phyloP scores from a whole-genome alignment of 2,888 invertebrate species.

The Eilema griseolum region DNA sequence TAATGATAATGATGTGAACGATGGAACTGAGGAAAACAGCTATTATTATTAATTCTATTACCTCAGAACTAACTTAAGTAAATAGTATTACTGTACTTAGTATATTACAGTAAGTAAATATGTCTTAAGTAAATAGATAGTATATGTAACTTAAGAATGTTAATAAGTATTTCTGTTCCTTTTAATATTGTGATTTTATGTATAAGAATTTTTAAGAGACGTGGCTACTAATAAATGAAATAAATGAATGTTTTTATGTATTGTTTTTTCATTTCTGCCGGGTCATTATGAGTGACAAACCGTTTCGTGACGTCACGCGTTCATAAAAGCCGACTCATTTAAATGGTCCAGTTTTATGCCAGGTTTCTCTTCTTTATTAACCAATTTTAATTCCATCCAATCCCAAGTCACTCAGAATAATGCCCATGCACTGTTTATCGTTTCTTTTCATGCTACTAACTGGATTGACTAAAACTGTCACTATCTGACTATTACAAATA shows the following conservation, averaged over 20 bases:
- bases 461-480: too few relatives aligned
- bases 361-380: too few relatives aligned
- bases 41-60: not conserved
- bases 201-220: slow-evolving; percentile 7
- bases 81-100: not conserved
- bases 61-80: not conserved
- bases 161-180: slow-evolving; percentile 16
- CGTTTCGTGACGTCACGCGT: too few relatives aligned
- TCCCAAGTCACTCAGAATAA: too few relatives aligned
- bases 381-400: too few relatives aligned
- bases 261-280: not conserved
- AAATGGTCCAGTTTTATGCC: too few relatives aligned
- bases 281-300: too few relatives aligned
- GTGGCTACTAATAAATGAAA: slow-evolving; percentile 1
- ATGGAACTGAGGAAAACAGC: not conserved
- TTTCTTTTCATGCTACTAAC: too few relatives aligned
- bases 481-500: too few relatives aligned
- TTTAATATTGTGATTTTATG: slow-evolving; percentile 21
- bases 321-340: too few relatives aligned
- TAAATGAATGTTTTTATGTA: slow-evolving; percentile 3
- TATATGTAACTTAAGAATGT: not conserved
- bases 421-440: not conserved
- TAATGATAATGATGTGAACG: not conserved
- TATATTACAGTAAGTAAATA: too few relatives aligned
- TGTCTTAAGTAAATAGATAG: not conserved